Evolutionary conservation across 2,888 invertebrate species (phyloP).

Genomic region (Neoascia interrupta): DNA sequence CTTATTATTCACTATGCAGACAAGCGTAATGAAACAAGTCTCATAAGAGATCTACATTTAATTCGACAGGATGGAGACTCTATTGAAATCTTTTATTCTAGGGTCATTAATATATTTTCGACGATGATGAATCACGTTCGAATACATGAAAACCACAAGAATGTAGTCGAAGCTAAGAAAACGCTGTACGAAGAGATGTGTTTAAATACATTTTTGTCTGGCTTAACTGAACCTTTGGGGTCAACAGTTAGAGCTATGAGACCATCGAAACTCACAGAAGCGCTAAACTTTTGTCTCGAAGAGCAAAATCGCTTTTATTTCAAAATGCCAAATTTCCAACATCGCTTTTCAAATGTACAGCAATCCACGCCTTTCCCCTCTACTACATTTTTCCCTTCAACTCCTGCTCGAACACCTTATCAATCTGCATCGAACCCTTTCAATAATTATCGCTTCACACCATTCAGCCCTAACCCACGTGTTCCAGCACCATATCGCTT

Average conservation of each 20-base stretch:
- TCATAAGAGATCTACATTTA: not conserved
- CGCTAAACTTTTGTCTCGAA: conserved; percentile 3
- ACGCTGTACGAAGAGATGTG: not conserved
- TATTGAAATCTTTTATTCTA: not conserved
- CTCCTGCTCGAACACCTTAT: not conserved
- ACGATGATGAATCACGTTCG: not conserved
- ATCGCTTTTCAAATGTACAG: not conserved
- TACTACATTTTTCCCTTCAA: not conserved
- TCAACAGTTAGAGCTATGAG: not conserved
- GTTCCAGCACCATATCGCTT: not conserved
- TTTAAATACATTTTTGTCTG: conserved; percentile 7
- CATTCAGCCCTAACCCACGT: not conserved
- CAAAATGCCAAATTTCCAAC: not conserved
- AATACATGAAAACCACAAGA: not conserved
- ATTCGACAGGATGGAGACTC: not conserved
- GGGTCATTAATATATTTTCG: not conserved
- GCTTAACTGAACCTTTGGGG: not conserved
- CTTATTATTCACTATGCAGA: not conserved
- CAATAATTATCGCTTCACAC: not conserved
- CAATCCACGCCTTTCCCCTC: not conserved
- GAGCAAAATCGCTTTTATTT: conserved; percentile 1
- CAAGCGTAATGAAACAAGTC: not conserved
- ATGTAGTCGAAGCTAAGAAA: not conserved
- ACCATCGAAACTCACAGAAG: not conserved
- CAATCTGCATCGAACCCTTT: not conserved